A percentile compares a stretch with the other conserved stretches of the same genome.
These are phyloP conservation scores for Beris chalybata DNA, from an alignment of 2,888 invertebrate genomes.

Conservation along the genomic window DNA sequence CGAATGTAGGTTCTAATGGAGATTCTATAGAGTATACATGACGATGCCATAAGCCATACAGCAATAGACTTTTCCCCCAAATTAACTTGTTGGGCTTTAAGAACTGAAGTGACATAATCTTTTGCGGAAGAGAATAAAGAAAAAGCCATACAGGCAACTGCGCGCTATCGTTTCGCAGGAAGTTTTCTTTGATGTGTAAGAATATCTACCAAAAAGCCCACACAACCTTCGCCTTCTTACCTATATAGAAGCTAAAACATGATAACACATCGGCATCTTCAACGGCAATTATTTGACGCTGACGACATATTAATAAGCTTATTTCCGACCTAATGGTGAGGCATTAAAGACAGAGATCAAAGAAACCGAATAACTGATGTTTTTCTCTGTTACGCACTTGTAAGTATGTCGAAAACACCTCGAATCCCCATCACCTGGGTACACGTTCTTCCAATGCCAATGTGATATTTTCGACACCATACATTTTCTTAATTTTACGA, in stretches of 20 bases:
- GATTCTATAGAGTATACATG: slow-evolving; percentile 7
- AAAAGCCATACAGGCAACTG: slow-evolving; percentile 12
- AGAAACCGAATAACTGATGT: slow-evolving; percentile 25
- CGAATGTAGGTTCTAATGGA: background rate
- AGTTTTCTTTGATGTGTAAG: too few relatives aligned
- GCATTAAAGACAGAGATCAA: slow-evolving; percentile 27
- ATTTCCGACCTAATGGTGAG: slow-evolving; percentile 22
- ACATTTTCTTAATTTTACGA: too few relatives aligned
- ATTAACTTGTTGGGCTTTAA: slow-evolving; percentile 30
- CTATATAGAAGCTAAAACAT: too few relatives aligned
- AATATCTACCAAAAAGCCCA: too few relatives aligned
- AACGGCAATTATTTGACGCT: slow-evolving; percentile 22
- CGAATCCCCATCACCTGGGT: too few relatives aligned
- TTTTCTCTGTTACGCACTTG: slow-evolving; percentile 15
- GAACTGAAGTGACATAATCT: slow-evolving; percentile 32
- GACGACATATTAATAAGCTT: slow-evolving; percentile 29
- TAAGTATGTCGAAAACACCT: background rate
- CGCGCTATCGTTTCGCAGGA: background rate
- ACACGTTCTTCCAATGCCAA: too few relatives aligned
- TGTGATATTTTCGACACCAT: too few relatives aligned
- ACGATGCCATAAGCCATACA: slow-evolving; percentile 1
- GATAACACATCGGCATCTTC: background rate
- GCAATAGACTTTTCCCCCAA: slow-evolving; percentile 17
- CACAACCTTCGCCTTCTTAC: too few relatives aligned
- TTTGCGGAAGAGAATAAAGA: slow-evolving; percentile 20